Evolutionary conservation across 2,797 vertebrate genomes (phyloP).

Genomic region (Muscicapa comitata): DNA sequence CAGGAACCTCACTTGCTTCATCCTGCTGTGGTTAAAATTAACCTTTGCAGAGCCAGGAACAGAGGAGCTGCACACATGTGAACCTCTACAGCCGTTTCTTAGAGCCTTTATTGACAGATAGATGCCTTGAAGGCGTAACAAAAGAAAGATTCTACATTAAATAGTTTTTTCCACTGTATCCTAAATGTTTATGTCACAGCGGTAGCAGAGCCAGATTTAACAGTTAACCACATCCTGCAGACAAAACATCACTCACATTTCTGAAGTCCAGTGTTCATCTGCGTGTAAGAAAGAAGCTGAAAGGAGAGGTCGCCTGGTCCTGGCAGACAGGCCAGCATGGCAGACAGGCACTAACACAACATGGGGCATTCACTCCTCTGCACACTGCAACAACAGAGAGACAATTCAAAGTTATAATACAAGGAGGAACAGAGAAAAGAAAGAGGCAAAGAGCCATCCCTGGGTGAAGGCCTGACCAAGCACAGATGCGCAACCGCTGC

Average conservation of each 20-base stretch:
- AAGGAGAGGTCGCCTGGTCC: constrained; percentile 98
- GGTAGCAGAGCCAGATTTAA: constrained; percentile 66
- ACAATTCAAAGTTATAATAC: constrained; percentile 63
- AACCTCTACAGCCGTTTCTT: constrained; percentile 34
- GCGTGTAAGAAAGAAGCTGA: constrained; percentile 98
- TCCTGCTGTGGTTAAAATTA: constrained; percentile 48
- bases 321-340: constrained; percentile 99
- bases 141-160: constrained; percentile 32
- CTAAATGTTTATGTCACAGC: constrained; percentile 45
- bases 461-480: constrained; percentile 48
- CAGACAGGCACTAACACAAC: constrained; percentile 94
- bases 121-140: constrained; percentile 36
- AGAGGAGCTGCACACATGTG: neutral
- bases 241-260: constrained; percentile 91
- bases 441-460: constrained; percentile 43
- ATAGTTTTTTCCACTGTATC: constrained; percentile 26
- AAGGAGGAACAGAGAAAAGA: constrained; percentile 58
- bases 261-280: constrained; percentile 99
- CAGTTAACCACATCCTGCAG: constrained; percentile 62
- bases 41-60: constrained; percentile 11
- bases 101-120: neutral
- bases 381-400: constrained; percentile 84
- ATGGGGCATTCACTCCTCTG: constrained; percentile 89
- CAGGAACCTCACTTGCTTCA: constrained; percentile 6
- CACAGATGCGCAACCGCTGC: neutral